Base-by-base conservation (phyloP, 2,113 vertebrate species). In the Istiophorus platypterus region DNA sequence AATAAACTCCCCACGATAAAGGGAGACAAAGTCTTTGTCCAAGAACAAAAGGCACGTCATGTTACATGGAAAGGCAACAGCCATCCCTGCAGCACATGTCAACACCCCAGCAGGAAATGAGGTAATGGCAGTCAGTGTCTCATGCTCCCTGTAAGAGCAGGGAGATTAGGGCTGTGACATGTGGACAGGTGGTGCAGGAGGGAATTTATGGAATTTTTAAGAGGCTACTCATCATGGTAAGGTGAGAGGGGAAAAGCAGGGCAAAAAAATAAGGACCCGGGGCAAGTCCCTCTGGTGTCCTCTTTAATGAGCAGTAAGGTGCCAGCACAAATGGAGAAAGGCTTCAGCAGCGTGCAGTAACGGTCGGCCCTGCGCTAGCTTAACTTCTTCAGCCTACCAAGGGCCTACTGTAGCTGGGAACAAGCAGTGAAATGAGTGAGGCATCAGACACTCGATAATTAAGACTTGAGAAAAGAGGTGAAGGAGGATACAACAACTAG, bases 391-490 rank as follows among this genome's bases (percentile, higher is more conserved):
- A 29, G 69, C 68, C 72, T 49, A 86, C 49, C 1, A 7, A 79
- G 73, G 77, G 70, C 52, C 72, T 51, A 31, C 61, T 66, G 69
- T 17, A 70, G 58, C 79, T 0, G n/a, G 81, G 74, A 89, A 83
- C 47, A 84, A 67, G 85, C 84, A 86, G 66, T 5, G 5, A 88
- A 81, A 90, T 82, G 82, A 88, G 80, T 92, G 72, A 89, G 86
- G 90, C 90, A 90, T 92, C 91, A 92, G 73, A 92, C 82, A 62
- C 80, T 27, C 54, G 70, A 74, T 92, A 94, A 94, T 94, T 92
- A 94, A 78, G 76, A 89, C 89, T 85, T 17, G 77, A 86, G 81
- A 76, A 78, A 71, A 81, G 79, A 81, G 81, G 78, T 80, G 80
- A 76, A 78, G 74, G 79, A 85, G 82, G 89, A 86, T 51, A 80